These are phyloP conservation scores for Pocillopora grandis DNA, from an alignment of 92 coral and sea anemone species.

Conservation along the genomic window DNA sequence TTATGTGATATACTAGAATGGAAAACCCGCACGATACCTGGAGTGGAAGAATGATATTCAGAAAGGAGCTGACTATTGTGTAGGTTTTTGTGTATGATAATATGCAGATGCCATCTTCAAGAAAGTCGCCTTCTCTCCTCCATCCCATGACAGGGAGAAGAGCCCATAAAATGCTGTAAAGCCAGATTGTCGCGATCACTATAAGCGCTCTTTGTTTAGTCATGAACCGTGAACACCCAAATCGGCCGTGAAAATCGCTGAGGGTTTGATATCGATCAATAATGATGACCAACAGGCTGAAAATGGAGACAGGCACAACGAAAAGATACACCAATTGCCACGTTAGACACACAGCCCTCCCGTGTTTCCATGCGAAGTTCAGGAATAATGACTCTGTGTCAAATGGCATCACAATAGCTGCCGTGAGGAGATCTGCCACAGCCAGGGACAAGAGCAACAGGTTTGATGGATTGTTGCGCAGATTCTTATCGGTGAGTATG, in stretches of 20 bases:
- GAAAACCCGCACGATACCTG: constrained; percentile 59
- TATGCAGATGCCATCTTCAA: constrained; percentile 44
- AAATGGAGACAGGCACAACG: constrained; percentile 75
- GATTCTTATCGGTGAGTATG: constrained; percentile 45
- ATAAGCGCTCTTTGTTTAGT: constrained; percentile 65
- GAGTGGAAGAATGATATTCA: constrained; percentile 62
- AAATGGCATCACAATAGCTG: constrained; percentile 55
- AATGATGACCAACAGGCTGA: constrained; percentile 71
- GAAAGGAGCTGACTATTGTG: constrained; percentile 39
- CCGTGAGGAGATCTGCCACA: constrained; percentile 60
- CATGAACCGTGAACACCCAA: constrained; percentile 71
- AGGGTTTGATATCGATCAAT: constrained; percentile 74
- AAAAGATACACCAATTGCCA: constrained; percentile 66
- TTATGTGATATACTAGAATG: constrained; percentile 62
- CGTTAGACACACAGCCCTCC: constrained; percentile 62
- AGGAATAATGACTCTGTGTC: constrained; percentile 69
- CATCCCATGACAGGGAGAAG: constrained; percentile 82
- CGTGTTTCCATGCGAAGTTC: constrained; percentile 64
- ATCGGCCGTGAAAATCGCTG: constrained; percentile 73
- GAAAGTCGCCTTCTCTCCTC: constrained; percentile 33
- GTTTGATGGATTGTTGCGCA: constrained; percentile 56
- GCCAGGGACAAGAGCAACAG: constrained; percentile 57
- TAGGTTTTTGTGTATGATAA: constrained; percentile 50
- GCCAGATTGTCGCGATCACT: constrained; percentile 69
- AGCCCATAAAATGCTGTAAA: constrained; percentile 80